Conservation (phyloP, 2,888 invertebrate species). For the Dugesia japonica region DNA sequence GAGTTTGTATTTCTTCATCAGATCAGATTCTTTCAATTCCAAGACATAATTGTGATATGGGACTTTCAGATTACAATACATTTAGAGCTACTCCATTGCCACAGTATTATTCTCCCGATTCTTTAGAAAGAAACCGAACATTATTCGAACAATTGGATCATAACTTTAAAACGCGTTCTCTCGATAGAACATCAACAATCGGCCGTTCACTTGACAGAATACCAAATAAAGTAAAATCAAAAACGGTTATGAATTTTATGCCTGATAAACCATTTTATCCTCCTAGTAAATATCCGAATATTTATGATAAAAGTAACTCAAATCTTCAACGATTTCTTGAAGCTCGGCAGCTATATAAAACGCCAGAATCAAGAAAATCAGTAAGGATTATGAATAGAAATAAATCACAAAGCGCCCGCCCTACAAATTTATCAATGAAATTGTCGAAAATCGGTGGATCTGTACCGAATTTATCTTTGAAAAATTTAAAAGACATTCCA, state of each 20-base stretch:
- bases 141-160: neutral
- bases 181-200: neutral
- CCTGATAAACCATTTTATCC: slow-evolving; percentile 1
- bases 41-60: slow-evolving; percentile 14
- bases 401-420: neutral
- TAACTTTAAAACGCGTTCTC: neutral
- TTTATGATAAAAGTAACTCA: neutral
- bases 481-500: neutral
- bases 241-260: neutral
- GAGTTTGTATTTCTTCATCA: neutral
- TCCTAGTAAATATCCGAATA: slow-evolving; percentile 3
- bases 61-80: neutral
- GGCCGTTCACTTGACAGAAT: neutral
- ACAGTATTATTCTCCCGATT: neutral
- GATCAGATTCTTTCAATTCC: neutral
- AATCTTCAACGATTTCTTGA: slow-evolving; percentile 20
- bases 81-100: slow-evolving; percentile 11
- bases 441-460: neutral
- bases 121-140: neutral
- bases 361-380: neutral
- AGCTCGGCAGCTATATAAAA: neutral
- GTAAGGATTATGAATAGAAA: neutral
- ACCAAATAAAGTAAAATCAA: neutral
- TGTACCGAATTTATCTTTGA: neutral
- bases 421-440: neutral